Conservation (phyloP, 1,140 invertebrate genomes). For the Heterodera carotae region DNA sequence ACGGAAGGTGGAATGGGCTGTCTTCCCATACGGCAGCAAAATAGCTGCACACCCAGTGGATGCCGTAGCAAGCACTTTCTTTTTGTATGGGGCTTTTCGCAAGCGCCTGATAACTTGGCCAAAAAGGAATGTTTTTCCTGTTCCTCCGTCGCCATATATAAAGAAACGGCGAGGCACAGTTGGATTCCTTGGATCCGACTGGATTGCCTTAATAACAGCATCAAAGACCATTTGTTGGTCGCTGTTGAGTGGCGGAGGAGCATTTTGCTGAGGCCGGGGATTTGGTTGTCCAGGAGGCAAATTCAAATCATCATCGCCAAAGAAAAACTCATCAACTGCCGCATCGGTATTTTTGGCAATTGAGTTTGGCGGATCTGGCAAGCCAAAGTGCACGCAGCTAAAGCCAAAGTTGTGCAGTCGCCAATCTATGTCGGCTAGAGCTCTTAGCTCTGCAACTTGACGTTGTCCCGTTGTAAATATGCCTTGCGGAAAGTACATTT, state of each 20-base stretch:
- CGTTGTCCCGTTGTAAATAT: too few species aligned
- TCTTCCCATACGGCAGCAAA: conserved; percentile 2
- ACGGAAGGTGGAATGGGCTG: conserved; percentile 15
- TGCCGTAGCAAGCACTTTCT: conserved; percentile 8
- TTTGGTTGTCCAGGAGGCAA: background rate
- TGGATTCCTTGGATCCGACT: background rate
- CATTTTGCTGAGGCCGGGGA: too few species aligned
- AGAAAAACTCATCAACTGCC: background rate
- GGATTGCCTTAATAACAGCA: background rate
- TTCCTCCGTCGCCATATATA: conserved; percentile 2
- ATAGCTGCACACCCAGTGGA: conserved; percentile 27
- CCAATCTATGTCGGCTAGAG: too few species aligned
- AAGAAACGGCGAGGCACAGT: background rate
- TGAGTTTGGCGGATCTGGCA: background rate
- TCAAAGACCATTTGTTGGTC: conserved; percentile 2
- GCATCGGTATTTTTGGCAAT: background rate
- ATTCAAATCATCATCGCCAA: background rate
- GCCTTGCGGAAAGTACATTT: conserved; percentile 14
- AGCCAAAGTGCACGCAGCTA: background rate
- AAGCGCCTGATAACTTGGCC: conserved; percentile 4
- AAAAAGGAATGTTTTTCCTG: conserved; percentile 17
- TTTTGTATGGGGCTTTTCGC: background rate
- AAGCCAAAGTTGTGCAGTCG: too few species aligned
- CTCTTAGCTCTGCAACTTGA: too few species aligned
- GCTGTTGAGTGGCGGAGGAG: background rate